These are phyloP conservation scores for Drosophila meridionalis DNA, from an alignment of 2,888 invertebrate species.

Conservation along the genomic window DNA sequence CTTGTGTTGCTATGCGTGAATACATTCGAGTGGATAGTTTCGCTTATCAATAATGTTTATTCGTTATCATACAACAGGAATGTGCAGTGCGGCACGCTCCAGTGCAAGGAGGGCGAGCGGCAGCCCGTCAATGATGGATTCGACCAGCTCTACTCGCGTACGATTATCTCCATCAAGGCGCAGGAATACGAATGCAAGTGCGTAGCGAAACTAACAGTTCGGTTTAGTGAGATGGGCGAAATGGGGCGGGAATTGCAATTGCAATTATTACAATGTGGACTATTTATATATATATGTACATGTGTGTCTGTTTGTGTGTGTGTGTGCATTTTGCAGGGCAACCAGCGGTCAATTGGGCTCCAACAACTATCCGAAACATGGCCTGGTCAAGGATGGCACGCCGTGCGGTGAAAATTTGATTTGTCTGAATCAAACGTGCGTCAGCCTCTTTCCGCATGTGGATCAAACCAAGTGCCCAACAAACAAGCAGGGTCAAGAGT, in stretches of 20 bases:
- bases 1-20: not conserved
- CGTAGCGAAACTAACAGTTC: slow-evolving; percentile 85
- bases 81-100: slow-evolving; percentile 96
- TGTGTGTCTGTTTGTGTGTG: not conserved
- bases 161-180: slow-evolving; percentile 95
- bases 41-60: slow-evolving; percentile 8
- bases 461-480: slow-evolving; percentile 95
- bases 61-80: slow-evolving; percentile 87
- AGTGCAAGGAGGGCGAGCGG: slow-evolving; percentile 95
- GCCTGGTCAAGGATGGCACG: slow-evolving; percentile 96
- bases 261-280: not conserved
- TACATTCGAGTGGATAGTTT: too few relatives aligned
- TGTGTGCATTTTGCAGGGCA: slow-evolving; percentile 86
- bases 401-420: slow-evolving; percentile 96
- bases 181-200: slow-evolving; percentile 98
- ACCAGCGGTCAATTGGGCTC: slow-evolving; percentile 89
- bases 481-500: slow-evolving; percentile 94
- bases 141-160: slow-evolving; percentile 94
- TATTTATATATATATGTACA: not conserved
- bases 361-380: slow-evolving; percentile 90
- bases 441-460: slow-evolving; percentile 92
- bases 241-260: not conserved
- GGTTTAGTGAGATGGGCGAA: not conserved
- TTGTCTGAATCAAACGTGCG: slow-evolving; percentile 97
- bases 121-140: slow-evolving; percentile 92